These are phyloP conservation scores for Hofmannophila pseudospretella DNA, from an alignment of 2,888 invertebrate genomes.

Conservation along the genomic window DNA sequence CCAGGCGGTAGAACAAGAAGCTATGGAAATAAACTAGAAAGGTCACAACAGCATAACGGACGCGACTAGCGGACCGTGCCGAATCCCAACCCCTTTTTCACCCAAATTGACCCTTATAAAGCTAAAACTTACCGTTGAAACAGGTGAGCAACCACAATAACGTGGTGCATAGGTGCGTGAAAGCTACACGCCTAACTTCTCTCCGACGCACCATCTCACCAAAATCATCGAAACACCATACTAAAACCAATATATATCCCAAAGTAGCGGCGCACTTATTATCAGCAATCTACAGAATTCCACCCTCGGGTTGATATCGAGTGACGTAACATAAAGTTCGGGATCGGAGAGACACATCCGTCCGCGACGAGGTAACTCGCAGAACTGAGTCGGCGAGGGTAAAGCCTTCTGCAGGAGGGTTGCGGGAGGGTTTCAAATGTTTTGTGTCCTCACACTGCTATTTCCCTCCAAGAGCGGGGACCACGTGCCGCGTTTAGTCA, in stretches of 20 bases:
- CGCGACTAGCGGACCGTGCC: conserved; percentile 43
- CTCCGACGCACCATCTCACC: conserved; percentile 64
- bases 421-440: conserved; percentile 60
- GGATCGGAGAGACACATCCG: conserved; percentile 30
- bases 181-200: conserved; percentile 47
- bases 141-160: conserved; percentile 62
- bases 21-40: conserved; percentile 14
- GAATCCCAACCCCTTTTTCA: conserved; percentile 30
- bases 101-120: conserved; percentile 39
- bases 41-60: conserved; percentile 34
- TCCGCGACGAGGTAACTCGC: conserved; percentile 40
- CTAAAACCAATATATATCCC: conserved; percentile 45
- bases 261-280: conserved; percentile 31
- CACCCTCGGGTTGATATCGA: conserved; percentile 40
- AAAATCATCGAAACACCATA: conserved; percentile 59
- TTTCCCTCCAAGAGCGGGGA: conserved; percentile 50
- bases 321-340: conserved; percentile 67
- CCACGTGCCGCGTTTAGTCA: conserved; percentile 67
- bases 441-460: conserved; percentile 59
- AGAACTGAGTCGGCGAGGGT: conserved; percentile 41
- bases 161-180: conserved; percentile 52
- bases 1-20: conserved; percentile 1
- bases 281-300: conserved; percentile 41
- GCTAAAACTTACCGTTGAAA: conserved; percentile 62
- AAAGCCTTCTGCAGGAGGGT: conserved; percentile 22